Conservation (phyloP, 2,888 invertebrate species). For the Pachydiplax longipennis region DNA sequence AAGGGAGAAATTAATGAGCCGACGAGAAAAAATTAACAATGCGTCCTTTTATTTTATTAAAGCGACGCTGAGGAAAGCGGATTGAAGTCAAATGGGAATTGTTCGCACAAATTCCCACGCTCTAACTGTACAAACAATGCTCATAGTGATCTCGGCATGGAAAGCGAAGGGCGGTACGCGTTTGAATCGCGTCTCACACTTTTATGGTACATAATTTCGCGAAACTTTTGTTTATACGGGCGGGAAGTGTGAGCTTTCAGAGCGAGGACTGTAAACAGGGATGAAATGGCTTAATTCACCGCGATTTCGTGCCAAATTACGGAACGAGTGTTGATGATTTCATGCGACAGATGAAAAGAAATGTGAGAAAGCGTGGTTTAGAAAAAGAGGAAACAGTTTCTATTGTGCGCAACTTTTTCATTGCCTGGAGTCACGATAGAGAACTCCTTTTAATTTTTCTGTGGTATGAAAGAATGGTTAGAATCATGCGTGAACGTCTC, state of each 20-base stretch:
- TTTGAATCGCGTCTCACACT: neutral
- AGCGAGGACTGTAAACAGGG: neutral
- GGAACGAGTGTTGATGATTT: neutral
- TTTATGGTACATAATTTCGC: neutral
- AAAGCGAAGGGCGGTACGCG: neutral
- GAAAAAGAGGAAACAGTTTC: no score
- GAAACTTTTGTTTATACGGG: neutral
- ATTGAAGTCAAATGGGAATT: neutral
- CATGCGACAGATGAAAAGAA: neutral
- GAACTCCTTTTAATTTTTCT: no score
- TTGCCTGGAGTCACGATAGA: no score
- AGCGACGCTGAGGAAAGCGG: neutral
- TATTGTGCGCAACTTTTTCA: no score
- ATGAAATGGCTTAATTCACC: neutral
- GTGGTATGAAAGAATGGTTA: no score
- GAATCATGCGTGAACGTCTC: no score
- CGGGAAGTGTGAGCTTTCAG: neutral
- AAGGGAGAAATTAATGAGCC: no score
- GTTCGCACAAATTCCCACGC: neutral
- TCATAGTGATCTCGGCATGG: neutral
- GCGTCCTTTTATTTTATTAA: neutral
- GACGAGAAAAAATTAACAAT: neutral
- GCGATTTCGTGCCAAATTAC: neutral
- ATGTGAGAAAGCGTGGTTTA: no score
- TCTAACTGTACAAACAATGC: neutral